Evolutionary conservation across 2,797 vertebrate genomes (phyloP), one percentile per base, ranked within the genome.

Genomic region (Dryobates pubescens): DNA sequence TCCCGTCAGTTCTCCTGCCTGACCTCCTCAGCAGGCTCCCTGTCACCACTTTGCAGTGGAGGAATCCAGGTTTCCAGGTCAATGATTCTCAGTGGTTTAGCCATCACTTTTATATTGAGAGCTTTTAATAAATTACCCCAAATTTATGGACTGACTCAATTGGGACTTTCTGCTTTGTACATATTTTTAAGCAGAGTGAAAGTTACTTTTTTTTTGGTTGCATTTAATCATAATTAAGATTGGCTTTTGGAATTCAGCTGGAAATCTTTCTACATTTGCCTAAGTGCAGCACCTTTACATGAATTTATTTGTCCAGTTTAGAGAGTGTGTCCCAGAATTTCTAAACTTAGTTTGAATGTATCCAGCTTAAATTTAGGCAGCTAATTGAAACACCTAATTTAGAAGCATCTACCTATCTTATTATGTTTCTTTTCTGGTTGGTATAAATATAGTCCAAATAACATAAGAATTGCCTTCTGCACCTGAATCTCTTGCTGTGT

Each of bases 41-140:
- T 78, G 41, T 87, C 86, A 65, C 67, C 43, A 29, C 67, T 36
- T 65, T 0, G 1, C 56, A 92, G 67, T 2, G 0, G 72, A 86
- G 30, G 27, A 86, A 73, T 94, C 65, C 56, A 36, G 26, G 47
- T 82, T 95, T 93, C 84, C 59, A 76, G 87, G 87, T 89, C 87
- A 86, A 8, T 81, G 69, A 38, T 72, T 87, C 79, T 93, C 54
- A 69, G 63, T 82, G 70, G 67, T 88, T 92, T 90, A 53, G n/a
- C 63, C 47, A 57, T 67, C 63, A 51, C 43, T 87, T 89, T 81
- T 54, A 19, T 61, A 67, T 32, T 6, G 6, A 92, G 51, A 83
- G 7, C 12, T 67, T 78, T 29, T 63, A 87, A 85, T 86, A 86
- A 89, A 72, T 87, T 72, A 32, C 43, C 30, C 72, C 27, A 68